Evolutionary conservation across 1,140 invertebrate genomes (phyloP).

Genomic region (Potamilus streckersoni): DNA sequence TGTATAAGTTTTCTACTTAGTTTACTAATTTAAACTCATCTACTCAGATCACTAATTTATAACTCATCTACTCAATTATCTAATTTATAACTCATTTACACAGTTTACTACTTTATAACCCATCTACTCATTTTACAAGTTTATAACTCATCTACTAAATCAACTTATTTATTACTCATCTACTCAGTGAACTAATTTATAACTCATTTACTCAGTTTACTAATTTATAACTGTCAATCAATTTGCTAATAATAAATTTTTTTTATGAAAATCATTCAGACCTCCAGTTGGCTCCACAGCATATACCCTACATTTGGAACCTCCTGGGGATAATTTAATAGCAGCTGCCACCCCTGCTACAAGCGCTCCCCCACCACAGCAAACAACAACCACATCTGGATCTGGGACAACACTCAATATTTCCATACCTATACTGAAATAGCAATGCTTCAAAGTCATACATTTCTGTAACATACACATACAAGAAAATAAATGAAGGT

Average conservation of each 20-base stretch:
- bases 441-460: background rate
- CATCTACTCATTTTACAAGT: too few relatives aligned
- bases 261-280: conserved; percentile 21
- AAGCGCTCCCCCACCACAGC: conserved; percentile 61
- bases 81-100: too few relatives aligned
- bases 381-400: conserved; percentile 58
- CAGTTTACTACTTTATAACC: too few relatives aligned
- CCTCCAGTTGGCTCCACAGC: conserved; percentile 61
- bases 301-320: conserved; percentile 50
- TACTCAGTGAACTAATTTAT: background rate
- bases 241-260: background rate
- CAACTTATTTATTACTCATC: background rate
- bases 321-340: conserved; percentile 40
- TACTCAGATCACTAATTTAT: too few relatives aligned
- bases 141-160: too few relatives aligned
- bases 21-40: too few relatives aligned
- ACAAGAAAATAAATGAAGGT: too few relatives aligned
- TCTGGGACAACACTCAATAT: conserved; percentile 51
- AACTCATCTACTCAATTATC: too few relatives aligned
- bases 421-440: conserved; percentile 54
- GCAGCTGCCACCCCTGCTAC: conserved; percentile 57
- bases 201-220: background rate
- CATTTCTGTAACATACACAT: too few relatives aligned
- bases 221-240: background rate
- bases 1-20: background rate